A percentile compares a stretch with the other conserved stretches of the same genome.
phyloP scores from a whole-genome alignment of 2,797 vertebrate genomes.

The Melanotaenia parkinsoni region DNA sequence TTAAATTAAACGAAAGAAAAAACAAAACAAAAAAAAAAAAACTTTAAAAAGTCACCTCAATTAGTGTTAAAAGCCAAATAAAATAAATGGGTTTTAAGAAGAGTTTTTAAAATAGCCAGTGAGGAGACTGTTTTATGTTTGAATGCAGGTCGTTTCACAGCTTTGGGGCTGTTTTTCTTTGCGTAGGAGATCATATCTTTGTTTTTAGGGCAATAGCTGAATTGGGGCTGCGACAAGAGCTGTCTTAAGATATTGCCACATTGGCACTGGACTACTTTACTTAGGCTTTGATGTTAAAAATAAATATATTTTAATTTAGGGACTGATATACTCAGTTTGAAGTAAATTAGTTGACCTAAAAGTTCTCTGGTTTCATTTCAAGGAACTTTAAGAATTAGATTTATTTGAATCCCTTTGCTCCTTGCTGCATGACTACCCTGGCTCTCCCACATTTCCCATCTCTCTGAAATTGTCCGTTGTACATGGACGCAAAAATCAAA shows the following conservation, averaged over 20 bases:
- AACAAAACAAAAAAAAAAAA: too few species aligned
- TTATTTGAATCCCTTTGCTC: conserved; percentile 6
- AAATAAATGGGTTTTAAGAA: too few species aligned
- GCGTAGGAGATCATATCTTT: background rate
- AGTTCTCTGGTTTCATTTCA: background rate
- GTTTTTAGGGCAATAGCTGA: conserved; percentile 4
- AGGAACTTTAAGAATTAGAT: background rate
- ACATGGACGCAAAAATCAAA: background rate
- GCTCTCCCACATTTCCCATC: background rate
- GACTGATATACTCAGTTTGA: background rate
- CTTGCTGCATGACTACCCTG: too few species aligned
- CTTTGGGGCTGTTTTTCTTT: background rate
- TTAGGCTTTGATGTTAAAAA: conserved; percentile 10
- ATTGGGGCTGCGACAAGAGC: background rate
- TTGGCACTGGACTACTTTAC: conserved; percentile 1
- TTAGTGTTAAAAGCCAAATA: too few species aligned
- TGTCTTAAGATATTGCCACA: conserved; percentile 1
- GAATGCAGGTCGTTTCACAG: too few species aligned
- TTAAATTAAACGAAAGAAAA: too few species aligned
- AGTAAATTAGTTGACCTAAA: background rate
- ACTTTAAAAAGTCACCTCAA: too few species aligned
- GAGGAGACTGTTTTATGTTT: too few species aligned
- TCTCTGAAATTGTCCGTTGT: background rate
- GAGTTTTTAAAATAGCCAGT: too few species aligned
- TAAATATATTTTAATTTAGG: background rate